Percentiles rank a stretch among this genome's conserved stretches.
These are phyloP conservation scores for Monoplex corrugatus DNA, from an alignment of 2,888 invertebrate genomes.

Conservation along the genomic window DNA sequence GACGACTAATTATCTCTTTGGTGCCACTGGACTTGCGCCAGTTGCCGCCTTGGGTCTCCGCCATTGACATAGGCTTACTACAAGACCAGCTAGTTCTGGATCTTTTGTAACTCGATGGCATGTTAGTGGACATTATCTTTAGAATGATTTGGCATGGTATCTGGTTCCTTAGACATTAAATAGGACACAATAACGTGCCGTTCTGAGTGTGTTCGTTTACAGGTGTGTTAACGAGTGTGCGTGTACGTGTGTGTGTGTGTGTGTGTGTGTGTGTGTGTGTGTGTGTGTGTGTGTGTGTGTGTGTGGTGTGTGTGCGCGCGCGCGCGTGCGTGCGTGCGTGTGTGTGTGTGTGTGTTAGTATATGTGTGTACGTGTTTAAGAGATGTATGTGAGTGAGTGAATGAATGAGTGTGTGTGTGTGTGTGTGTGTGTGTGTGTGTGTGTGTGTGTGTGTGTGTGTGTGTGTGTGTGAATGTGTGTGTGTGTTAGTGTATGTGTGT, in stretches of 20 bases:
- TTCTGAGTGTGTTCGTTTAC: not conserved
- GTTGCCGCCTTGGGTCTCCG: no score
- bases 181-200: no score
- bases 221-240: not conserved
- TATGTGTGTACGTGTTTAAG: not conserved
- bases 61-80: no score
- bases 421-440: constrained; percentile 10
- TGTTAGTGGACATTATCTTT: no score
- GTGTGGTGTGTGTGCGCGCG: not conserved
- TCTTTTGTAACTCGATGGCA: no score
- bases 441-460: constrained; percentile 1
- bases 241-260: not conserved
- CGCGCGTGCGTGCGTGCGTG: not conserved
- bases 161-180: no score
- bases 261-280: not conserved
- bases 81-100: no score
- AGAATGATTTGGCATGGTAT: no score
- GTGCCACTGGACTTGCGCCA: no score
- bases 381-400: not conserved
- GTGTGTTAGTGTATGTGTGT: no score
- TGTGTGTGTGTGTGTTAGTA: not conserved
- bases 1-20: no score
- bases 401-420: not conserved
- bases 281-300: not conserved
- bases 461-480: no score